phyloP scores from a whole-genome alignment of 2,888 invertebrate species.

The Portevinia maculata region DNA sequence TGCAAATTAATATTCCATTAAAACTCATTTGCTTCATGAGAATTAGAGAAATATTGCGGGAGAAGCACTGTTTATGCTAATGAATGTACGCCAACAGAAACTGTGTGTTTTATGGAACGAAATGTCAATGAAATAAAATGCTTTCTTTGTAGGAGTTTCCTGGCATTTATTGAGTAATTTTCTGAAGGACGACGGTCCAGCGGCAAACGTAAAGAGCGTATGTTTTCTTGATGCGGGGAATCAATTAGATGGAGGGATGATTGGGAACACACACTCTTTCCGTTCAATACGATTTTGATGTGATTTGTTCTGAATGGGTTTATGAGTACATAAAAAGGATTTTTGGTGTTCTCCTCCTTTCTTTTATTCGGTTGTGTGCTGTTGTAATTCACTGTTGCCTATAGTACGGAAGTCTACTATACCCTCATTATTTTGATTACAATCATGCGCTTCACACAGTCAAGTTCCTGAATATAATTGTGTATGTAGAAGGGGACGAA shows the following conservation, averaged over 20 bases:
- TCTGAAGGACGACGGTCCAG: conserved; percentile 1
- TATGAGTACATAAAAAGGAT: no score
- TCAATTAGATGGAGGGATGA: not conserved
- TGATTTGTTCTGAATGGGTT: no score
- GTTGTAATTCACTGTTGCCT: no score
- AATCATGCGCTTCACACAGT: no score
- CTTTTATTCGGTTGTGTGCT: no score
- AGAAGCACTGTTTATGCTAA: not conserved
- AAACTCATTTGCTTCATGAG: conserved; percentile 2
- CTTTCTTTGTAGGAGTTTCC: not conserved
- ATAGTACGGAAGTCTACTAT: no score
- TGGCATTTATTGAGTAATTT: conserved; percentile 25
- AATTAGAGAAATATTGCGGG: not conserved
- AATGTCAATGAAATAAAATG: conserved; percentile 21
- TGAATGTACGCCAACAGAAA: not conserved
- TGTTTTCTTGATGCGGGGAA: not conserved
- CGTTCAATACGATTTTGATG: no score
- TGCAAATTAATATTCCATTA: conserved; percentile 8
- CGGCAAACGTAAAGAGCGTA: not conserved
- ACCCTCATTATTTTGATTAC: no score
- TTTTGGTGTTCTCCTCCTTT: no score
- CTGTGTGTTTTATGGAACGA: conserved; percentile 10
- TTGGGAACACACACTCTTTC: no score
- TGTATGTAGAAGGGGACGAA: no score
- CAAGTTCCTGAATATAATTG: no score